phyloP scores from a whole-genome alignment of 2,113 vertebrate species.

The Eptesicus fuscus region DNA sequence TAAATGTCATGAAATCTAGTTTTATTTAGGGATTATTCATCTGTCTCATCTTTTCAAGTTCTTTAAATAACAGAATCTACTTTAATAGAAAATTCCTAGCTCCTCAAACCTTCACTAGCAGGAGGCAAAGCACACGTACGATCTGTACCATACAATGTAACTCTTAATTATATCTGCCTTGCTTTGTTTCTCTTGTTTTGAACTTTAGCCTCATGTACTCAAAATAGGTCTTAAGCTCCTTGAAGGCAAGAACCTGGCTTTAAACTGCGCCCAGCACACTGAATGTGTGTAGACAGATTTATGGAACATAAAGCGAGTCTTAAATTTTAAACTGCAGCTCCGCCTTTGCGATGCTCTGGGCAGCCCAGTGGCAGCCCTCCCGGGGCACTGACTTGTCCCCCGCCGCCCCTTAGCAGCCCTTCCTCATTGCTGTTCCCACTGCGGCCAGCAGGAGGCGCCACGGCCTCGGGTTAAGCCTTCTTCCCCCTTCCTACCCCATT shows the following conservation, averaged over 20 bases:
- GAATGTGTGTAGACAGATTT: neutral
- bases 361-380: neutral
- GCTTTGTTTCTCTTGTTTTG: neutral
- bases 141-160: neutral
- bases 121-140: neutral
- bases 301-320: neutral
- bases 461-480: slow-evolving; percentile 57
- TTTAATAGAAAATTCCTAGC: neutral
- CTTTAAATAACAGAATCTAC: slow-evolving; percentile 19
- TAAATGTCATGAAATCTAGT: neutral
- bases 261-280: neutral
- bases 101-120: neutral
- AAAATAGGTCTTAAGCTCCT: slow-evolving; percentile 53
- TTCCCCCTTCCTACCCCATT: slow-evolving; percentile 57
- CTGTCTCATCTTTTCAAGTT: neutral
- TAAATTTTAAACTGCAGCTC: neutral
- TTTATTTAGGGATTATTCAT: slow-evolving; percentile 4
- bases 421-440: slow-evolving; percentile 4
- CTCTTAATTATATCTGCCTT: neutral
- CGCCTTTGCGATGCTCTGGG: neutral
- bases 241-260: slow-evolving; percentile 53
- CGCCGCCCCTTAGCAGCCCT: neutral
- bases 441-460: slow-evolving; percentile 64
- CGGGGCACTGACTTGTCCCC: neutral
- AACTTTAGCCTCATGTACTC: neutral